phyloP scores from a whole-genome alignment of 1,140 invertebrate species.

The Hycleus cichorii region DNA sequence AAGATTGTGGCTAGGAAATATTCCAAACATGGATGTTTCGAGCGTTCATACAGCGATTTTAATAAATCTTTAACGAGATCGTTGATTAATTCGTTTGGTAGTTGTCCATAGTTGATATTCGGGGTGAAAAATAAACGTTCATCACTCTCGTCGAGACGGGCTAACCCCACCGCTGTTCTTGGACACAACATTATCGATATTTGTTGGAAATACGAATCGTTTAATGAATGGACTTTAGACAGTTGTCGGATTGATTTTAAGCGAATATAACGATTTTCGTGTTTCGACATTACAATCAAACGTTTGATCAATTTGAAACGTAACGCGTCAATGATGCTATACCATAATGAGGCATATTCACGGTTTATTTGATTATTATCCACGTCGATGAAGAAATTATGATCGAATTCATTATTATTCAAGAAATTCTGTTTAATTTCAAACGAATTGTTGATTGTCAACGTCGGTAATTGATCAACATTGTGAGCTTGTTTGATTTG shows the following conservation, averaged over 20 bases:
- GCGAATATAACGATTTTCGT: slow-evolving; percentile 38
- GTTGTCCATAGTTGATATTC: too few species aligned
- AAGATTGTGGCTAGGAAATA: slow-evolving; percentile 60
- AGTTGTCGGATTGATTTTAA: slow-evolving; percentile 43
- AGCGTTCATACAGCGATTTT: slow-evolving; percentile 44
- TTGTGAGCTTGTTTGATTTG: too few species aligned
- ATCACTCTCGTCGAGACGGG: slow-evolving; percentile 50
- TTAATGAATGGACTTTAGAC: slow-evolving; percentile 22
- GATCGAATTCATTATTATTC: too few species aligned
- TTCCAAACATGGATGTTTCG: slow-evolving; percentile 54
- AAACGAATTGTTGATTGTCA: too few species aligned
- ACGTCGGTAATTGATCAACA: too few species aligned
- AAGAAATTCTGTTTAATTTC: too few species aligned
- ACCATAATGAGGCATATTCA: too few species aligned
- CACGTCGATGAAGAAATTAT: too few species aligned
- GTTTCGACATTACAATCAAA: slow-evolving; percentile 41
- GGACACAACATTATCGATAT: too few species aligned
- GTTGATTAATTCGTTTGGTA: slow-evolving; percentile 32
- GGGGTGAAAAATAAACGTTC: slow-evolving; percentile 46
- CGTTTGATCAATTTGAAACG: slow-evolving; percentile 38
- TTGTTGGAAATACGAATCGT: too few species aligned
- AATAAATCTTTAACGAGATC: slow-evolving; percentile 51
- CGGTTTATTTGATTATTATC: too few species aligned
- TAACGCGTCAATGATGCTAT: too few species aligned
- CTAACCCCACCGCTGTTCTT: slow-evolving; percentile 48